A percentile compares a stretch with the other conserved stretches of the same genome.
These are phyloP conservation scores for Microcebus murinus DNA, from an alignment of 2,113 vertebrate species.

Conservation along the genomic window DNA sequence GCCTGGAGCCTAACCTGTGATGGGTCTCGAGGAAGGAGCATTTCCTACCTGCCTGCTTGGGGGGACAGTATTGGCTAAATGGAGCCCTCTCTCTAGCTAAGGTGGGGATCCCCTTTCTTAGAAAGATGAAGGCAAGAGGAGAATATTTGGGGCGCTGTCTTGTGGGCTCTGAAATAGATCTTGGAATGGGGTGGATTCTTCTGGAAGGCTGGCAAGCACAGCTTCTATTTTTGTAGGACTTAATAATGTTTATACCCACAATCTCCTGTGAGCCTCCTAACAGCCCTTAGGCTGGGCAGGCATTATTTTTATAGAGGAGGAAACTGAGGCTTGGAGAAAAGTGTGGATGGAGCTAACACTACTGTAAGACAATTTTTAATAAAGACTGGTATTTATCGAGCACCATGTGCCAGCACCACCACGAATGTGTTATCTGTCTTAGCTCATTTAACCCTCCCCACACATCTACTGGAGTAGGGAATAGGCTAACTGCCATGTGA, in stretches of 20 bases:
- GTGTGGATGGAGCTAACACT: not conserved
- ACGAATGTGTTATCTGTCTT: not conserved
- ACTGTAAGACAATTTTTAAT: not conserved
- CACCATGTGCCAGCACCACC: not conserved
- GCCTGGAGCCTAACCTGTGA: not conserved
- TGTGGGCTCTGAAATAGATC: not conserved
- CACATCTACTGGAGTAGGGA: not conserved
- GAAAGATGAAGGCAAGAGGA: not conserved
- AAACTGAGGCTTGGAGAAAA: not conserved
- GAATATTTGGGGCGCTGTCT: not conserved
- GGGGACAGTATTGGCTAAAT: not conserved
- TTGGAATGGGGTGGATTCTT: not conserved
- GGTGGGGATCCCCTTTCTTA: not conserved
- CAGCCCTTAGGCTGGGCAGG: not conserved
- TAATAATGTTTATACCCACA: not conserved
- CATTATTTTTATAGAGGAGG: not conserved
- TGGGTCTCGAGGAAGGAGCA: not conserved
- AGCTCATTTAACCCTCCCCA: not conserved
- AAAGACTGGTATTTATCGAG: not conserved
- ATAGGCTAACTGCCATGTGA: not conserved
- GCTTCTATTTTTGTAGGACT: slow-evolving; percentile 25
- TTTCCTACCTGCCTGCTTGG: not conserved
- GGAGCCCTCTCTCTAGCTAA: not conserved
- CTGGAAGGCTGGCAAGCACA: not conserved
- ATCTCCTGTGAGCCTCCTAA: not conserved